Base-by-base conservation (phyloP, 2,113 vertebrate species). In the Eolophus roseicapilla region DNA sequence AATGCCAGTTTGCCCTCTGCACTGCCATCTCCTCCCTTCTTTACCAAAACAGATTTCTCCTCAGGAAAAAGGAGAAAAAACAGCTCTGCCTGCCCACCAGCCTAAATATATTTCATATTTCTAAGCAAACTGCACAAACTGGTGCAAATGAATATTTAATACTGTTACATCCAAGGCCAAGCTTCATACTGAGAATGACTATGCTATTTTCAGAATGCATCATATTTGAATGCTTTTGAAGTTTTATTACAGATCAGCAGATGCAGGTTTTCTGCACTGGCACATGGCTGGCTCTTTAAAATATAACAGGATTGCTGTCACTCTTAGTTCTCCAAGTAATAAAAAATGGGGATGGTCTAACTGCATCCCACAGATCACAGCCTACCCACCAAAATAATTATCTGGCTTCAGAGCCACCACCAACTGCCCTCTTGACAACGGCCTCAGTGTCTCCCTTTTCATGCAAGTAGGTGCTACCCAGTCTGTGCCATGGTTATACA, bases 391-490 rank as follows among this genome's bases (percentile, higher is more conserved):
- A 82, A 6, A 83, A 70, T 7, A 27, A 52, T 29, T 44, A 53
- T 12, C 11, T 75, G 29, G 16, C 9, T 88, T 88, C 35, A 85
- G 17, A 70, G 33, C 31, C 12, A 59, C 23, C 57, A 74, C 5
- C 2, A 5, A 7, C 9, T 25, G 7, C 16, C 33, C 7, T 37
- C 23, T 41, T 2, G 0, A 10, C 2, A 1, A 67, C 3, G 3
- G 17, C 28, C 7, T 71, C 55, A 17, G 62, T 31, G 7, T 27
- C 25, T 53, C 43, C 43, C 17, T 86, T 50, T 21, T 35, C 57
- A 13, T 0, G 3, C 8, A 4, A 75, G 5, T 37, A 63, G 24
- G 14, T 31, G 16, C 39, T 31, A 24, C 5, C 13, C 1, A 1
- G 27, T 18, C 44, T 37, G 41, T 65, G 50, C 49, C 28, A 83